A percentile compares a stretch with the other conserved stretches of the same genome.
Conservation (phyloP, 1,140 invertebrate genomes). For the Thrips palmi region DNA sequence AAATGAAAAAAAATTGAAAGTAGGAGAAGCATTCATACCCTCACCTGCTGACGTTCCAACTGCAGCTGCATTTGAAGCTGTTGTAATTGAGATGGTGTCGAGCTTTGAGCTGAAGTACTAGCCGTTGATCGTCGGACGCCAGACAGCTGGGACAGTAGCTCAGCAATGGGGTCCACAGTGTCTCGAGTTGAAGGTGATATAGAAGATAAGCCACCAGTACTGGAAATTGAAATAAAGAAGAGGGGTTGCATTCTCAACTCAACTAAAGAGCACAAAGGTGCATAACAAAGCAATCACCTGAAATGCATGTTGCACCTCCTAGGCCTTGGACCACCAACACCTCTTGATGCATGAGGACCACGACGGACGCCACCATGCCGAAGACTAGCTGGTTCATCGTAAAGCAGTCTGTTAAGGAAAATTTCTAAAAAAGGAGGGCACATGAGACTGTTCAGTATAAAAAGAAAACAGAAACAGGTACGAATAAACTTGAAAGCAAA, state of each 20-base stretch:
- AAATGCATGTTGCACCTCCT: conserved; percentile 78
- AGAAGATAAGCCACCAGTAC: conserved; percentile 56
- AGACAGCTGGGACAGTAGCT: conserved; percentile 79
- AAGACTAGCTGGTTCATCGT: conserved; percentile 71
- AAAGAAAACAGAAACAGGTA: not conserved
- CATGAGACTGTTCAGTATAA: too few species aligned
- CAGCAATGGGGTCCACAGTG: conserved; percentile 84
- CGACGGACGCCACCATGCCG: conserved; percentile 66
- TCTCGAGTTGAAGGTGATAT: conserved; percentile 72
- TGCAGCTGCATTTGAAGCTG: conserved; percentile 82
- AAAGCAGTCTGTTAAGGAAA: conserved; percentile 34
- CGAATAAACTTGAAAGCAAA: conserved; percentile 1
- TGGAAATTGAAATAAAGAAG: too few species aligned
- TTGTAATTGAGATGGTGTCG: conserved; percentile 60
- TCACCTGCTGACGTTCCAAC: conserved; percentile 66
- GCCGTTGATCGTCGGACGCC: conserved; percentile 56
- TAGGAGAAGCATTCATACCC: conserved; percentile 30
- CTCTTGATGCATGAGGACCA: conserved; percentile 63
- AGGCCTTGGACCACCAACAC: conserved; percentile 52
- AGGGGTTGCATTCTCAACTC: too few species aligned
- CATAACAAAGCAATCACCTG: too few species aligned
- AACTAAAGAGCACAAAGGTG: too few species aligned
- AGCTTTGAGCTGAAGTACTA: conserved; percentile 31
- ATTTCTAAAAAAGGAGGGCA: conserved; percentile 7
- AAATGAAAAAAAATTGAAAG: conserved; percentile 6